These are phyloP conservation scores for Elachura formosa DNA, from an alignment of 2,113 vertebrate species.

Conservation along the genomic window DNA sequence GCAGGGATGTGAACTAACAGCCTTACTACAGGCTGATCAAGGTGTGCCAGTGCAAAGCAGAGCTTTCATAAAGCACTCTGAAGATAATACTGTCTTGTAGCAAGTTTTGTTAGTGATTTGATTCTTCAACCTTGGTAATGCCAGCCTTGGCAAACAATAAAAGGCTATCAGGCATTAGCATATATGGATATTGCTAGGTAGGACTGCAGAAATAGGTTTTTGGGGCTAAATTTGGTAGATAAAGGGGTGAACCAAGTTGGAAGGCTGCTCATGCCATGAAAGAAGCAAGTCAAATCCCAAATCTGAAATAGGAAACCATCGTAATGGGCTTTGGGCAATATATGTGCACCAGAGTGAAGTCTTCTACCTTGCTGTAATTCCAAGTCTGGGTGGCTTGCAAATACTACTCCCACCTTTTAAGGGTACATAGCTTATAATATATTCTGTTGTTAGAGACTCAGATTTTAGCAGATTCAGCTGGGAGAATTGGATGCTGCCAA, in stretches of 20 bases:
- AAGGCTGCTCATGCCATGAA: background rate
- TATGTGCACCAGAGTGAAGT: background rate
- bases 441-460: background rate
- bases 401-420: background rate
- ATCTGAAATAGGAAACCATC: background rate
- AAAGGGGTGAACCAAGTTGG: background rate
- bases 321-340: fast-evolving
- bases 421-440: background rate
- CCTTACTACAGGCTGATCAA: background rate
- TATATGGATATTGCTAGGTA: background rate
- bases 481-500: background rate
- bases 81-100: background rate
- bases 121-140: background rate
- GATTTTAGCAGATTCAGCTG: background rate
- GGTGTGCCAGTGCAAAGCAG: background rate
- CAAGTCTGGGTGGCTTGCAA: background rate
- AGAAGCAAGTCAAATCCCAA: background rate
- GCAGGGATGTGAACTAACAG: background rate
- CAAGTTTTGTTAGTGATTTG: background rate
- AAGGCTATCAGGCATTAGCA: background rate
- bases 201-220: background rate
- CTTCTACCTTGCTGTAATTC: background rate
- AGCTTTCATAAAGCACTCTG: background rate
- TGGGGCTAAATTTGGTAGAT: background rate
- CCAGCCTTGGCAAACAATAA: background rate